Evolutionary conservation across 2,888 invertebrate genomes (phyloP), one percentile per base, ranked within the genome.

Genomic region (Alloscopus bannaensis): DNA sequence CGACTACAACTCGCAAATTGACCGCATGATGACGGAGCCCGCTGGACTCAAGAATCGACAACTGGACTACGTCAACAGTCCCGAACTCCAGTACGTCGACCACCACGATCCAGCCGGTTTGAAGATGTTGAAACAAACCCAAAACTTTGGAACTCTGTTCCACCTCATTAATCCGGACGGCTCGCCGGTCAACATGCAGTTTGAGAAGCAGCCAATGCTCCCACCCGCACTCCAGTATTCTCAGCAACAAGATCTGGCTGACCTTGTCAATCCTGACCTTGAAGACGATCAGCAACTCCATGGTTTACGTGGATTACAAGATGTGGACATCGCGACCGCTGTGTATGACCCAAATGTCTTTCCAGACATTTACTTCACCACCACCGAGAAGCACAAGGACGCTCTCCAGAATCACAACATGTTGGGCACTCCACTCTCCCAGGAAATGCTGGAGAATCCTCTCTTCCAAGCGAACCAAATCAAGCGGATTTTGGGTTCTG

Each of bases 281-380:
- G 52, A 24, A 16, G 52, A 22, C 16, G 22, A n/a, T 42, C 11
- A 4, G 20, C 26, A 28, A 28, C 59, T 29, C 20, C 20, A 36
- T 24, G 60, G 40, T 0, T 6, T 8, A 20, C 66, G 62, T 6
- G 57, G 60, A n/a, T 45, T 52, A 13, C 65, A 65, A 20, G 26
- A 62, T 6, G 40, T 50, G 20, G 64, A 70, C 28, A n/a, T 57
- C 16, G 81, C 83, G 18, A 82, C 82, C 1, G 79, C 82, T 0
- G 84, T 83, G 13, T 86, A 86, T 40, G 86, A 86, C 65, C 81
- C 84, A 0, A 84, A 86, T 64, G 57, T 86, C 22, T 86, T 86
- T 66, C 86, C 86, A 0, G 86, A 86, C 50, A 86, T 86, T 80
- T 86, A 86, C 60, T 86, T 86, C 47, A 86, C 86, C 2, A 84